Evolutionary conservation across 2,888 invertebrate species (phyloP), one percentile per base, ranked within the genome.

Genomic region (Cerastis rubricosa): DNA sequence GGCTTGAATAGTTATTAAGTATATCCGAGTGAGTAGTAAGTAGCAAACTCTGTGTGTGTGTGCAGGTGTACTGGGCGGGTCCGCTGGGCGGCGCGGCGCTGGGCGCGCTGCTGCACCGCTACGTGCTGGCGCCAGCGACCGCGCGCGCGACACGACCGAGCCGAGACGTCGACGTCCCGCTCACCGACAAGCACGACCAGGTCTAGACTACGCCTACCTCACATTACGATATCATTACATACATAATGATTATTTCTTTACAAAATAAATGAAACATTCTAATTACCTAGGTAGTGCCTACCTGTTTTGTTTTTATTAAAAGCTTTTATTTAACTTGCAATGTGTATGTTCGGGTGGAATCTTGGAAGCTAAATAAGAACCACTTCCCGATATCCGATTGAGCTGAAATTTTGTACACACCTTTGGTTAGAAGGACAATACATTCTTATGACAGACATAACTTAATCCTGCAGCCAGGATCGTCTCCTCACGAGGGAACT

Each of bases 31-130:
- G 25, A 57, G 57, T 57, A 14, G n/a, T n/a, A n/a, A n/a, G n/a
- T 57, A 14, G 6, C 14, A 14, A 57, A 25, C n/a, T n/a, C 1
- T 25, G 6, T 43, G n/a, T 35, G 77, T 61, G 67, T 51, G 77
- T 61, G 87, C 97, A 95, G 97, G 94, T 98, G 91, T 95, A 95
- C 94, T 95, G 95, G 95, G 92, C 86, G 90, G 95, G 95, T 22
- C 95, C 95, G 89, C 93, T 96, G 91, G 87, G 81, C 71, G 95
- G 95, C 89, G 92, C 95, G 57, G 92, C 91, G 87, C 82, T 91
- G 86, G 94, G 90, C 75, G 88, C 94, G 85, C 88, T 92, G 87
- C 91, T 94, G 90, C 93, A 95, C 90, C 94, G 94, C 86, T 85
- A 51, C 84, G 92, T 92, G 91, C 91, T 93, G 84, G 9, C 71